These are phyloP conservation scores for Dipodomys ordii DNA, from an alignment of 2,113 vertebrate species.

Conservation along the genomic window DNA sequence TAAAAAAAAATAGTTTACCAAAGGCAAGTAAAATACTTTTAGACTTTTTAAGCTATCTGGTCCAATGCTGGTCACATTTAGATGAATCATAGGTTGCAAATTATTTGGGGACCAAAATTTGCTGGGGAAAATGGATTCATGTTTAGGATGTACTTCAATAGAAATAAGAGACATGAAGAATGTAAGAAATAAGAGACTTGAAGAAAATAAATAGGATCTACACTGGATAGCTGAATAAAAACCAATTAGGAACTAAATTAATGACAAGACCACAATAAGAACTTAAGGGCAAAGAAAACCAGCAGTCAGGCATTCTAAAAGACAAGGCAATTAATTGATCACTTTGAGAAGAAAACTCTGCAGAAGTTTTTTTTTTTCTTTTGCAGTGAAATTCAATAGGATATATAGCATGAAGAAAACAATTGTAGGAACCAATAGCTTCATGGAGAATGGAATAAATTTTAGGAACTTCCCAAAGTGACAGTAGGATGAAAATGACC, in stretches of 20 bases:
- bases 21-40: not conserved
- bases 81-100: not conserved
- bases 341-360: conserved; percentile 26
- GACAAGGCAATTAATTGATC: not conserved
- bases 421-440: not conserved
- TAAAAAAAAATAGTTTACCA: not conserved
- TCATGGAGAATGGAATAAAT: conserved; percentile 26
- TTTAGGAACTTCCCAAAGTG: conserved; percentile 31
- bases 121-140: not conserved
- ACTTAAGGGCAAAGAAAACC: not conserved
- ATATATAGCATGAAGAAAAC: not conserved
- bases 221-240: not conserved
- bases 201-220: not conserved
- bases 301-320: not conserved
- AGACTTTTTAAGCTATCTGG: not conserved
- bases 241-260: not conserved
- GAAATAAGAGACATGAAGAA: not conserved
- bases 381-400: not conserved
- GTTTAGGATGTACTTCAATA: not conserved
- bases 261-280: not conserved
- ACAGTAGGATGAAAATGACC: conserved; percentile 66
- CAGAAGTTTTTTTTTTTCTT: not conserved
- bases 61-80: not conserved
- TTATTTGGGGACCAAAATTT: conserved; percentile 27
- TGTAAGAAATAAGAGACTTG: not conserved